Evolutionary conservation across 2,797 vertebrate genomes (phyloP).

Genomic region (Harpagifer antarcticus): DNA sequence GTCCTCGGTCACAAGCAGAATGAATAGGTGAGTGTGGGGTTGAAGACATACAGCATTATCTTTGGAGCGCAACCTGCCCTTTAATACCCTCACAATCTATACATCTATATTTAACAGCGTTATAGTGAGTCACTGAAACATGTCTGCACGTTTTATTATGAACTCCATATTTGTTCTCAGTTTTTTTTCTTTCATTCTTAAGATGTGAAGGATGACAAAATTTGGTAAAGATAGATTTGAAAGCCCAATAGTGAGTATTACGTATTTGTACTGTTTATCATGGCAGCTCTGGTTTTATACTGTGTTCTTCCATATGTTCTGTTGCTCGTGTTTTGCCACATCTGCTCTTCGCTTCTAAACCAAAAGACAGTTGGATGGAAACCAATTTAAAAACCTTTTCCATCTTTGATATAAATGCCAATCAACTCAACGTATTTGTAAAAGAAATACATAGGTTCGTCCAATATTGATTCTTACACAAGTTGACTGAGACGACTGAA

Average conservation of each 20-base stretch:
- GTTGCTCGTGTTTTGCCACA: not conserved
- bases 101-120: not conserved
- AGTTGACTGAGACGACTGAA: conserved; percentile 12
- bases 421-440: not conserved
- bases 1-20: conserved; percentile 43
- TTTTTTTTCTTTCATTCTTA: not conserved
- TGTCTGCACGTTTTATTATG: not conserved
- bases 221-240: conserved; percentile 3
- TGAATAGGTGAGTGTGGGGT: conserved; percentile 59
- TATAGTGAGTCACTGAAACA: not conserved
- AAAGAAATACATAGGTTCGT: not conserved
- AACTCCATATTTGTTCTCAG: not conserved
- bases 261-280: conserved; percentile 1
- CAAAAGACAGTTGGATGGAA: not conserved
- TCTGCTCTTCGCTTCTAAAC: not conserved
- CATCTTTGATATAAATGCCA: not conserved
- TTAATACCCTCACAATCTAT: conserved; percentile 2
- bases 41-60: conserved; percentile 46
- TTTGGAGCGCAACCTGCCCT: conserved; percentile 13
- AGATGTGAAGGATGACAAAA: not conserved
- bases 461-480: not conserved
- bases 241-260: not conserved
- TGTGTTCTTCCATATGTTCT: not conserved
- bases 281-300: not conserved
- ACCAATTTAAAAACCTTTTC: not conserved